Evolutionary conservation across 1,140 invertebrate genomes (phyloP), one percentile per base, ranked within the genome.

Genomic region (Idris sp.): DNA sequence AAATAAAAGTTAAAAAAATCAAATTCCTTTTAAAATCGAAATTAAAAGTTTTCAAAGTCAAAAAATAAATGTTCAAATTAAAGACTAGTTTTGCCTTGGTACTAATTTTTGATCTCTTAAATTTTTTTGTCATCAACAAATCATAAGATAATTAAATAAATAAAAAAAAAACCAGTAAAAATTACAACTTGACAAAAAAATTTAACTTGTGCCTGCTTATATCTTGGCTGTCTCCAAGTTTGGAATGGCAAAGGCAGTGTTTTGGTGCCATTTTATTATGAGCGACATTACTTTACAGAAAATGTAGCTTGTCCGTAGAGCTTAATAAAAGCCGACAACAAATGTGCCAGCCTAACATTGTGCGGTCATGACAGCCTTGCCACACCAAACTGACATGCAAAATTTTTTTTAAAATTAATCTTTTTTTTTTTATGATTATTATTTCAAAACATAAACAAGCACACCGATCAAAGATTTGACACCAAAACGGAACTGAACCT

Each of bases 231-330:
- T 88, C 84, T 88, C 87, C 87, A 89, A 89, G 88, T 89, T 89
- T 89, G 88, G 88, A 89, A 89, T 89, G 88, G 89, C 89, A 89
- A 88, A 88, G 89, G 90, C 89, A 90, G 89, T 90, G 91, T 92
- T 92, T 92, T 92, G 91, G 91, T 92, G 91, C 91, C 91, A 90
- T 86, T 84, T n/a, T 74, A 74, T 25, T 79, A 35, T 61, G 62
- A 79, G 72, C 54, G 64, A 75, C 65, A 38, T 54, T 74, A 78
- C n/a, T 71, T 35, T 22, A 41, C 19, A 19, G n/a, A 35, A 58
- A 68, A 26, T 2, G 11, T 51, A 33, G 41, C 46, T 43, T 25
- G 11, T 51, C 38, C 46, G 19, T 36, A 3, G 13, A 40, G 25
- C 13, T 61, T n/a, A 61, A 53, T 18, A 33, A 49, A 46, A 41